A percentile compares a stretch with the other conserved stretches of the same genome.
Conservation (phyloP, 2,797 vertebrate genomes). For the Synanceia verrucosa region DNA sequence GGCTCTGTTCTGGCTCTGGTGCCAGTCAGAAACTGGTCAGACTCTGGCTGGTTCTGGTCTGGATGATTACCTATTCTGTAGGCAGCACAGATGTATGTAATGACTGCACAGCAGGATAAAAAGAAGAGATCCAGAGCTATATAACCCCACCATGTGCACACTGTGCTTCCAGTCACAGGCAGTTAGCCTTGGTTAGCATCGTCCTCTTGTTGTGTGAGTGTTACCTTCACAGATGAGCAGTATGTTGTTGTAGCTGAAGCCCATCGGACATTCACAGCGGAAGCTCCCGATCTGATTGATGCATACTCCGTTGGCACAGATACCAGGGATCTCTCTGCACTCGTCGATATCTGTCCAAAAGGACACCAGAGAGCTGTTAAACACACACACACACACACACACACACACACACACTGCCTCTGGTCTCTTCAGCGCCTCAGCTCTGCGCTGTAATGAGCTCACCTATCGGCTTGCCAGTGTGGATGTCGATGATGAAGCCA, state of each 20-base stretch:
- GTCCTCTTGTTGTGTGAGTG: not conserved
- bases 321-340: constrained; percentile 91
- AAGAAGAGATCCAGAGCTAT: not conserved
- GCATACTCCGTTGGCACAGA: constrained; percentile 91
- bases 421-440: too few species aligned
- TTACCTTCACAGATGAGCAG: constrained; percentile 94
- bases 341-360: constrained; percentile 89
- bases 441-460: constrained; percentile 39
- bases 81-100: not conserved
- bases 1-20: constrained; percentile 38
- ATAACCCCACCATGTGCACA: not conserved
- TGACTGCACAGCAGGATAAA: constrained; percentile 5
- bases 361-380: not conserved
- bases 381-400: too few species aligned
- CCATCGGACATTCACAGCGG: constrained; percentile 92
- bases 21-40: constrained; percentile 34
- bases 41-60: constrained; percentile 18
- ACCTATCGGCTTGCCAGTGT: constrained; percentile 92
- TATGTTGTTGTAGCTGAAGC: constrained; percentile 94
- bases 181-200: too few species aligned
- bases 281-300: constrained; percentile 96
- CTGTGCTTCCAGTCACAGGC: not conserved
- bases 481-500: constrained; percentile 93
- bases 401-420: too few species aligned
- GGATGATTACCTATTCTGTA: constrained; percentile 22